Evolutionary conservation across 2,113 vertebrate genomes (phyloP).

Genomic region (Chauna torquata): DNA sequence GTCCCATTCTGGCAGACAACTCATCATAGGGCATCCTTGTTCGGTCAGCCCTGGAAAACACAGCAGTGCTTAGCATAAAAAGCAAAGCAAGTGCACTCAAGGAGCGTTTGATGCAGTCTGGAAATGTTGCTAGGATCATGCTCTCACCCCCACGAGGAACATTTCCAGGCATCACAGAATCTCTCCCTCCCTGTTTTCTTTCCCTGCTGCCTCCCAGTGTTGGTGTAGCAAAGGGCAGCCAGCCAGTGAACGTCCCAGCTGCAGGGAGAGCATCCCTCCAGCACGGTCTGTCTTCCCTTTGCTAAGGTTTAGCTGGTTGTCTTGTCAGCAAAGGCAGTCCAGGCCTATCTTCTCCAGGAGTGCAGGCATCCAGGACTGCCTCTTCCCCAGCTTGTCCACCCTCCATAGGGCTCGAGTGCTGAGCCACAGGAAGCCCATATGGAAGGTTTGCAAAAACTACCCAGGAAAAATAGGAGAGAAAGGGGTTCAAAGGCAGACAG

Average conservation of each 20-base stretch:
- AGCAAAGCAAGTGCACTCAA: not conserved
- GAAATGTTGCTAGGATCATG: not conserved
- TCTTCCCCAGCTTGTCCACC: not conserved
- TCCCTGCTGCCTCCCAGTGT: not conserved
- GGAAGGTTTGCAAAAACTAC: not conserved
- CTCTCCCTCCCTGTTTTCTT: not conserved
- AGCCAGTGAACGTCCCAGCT: not conserved
- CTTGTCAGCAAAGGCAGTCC: not conserved
- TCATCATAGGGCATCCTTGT: not conserved
- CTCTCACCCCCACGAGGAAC: not conserved
- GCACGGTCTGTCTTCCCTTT: too few species aligned
- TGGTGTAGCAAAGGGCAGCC: not conserved
- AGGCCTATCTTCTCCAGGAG: not conserved
- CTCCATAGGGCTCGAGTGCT: not conserved
- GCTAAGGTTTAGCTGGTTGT: not conserved
- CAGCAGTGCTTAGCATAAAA: not conserved
- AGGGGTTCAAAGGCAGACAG: not conserved
- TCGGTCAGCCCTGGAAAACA: not conserved
- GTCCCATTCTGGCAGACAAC: not conserved
- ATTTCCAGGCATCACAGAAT: not conserved
- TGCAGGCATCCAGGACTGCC: not conserved
- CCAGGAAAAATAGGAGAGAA: not conserved
- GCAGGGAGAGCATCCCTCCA: not conserved
- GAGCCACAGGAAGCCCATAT: not conserved
- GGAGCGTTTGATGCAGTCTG: not conserved